phyloP scores from a whole-genome alignment of 2,888 invertebrate genomes.

The Spatulosminthurus flaviceps region DNA sequence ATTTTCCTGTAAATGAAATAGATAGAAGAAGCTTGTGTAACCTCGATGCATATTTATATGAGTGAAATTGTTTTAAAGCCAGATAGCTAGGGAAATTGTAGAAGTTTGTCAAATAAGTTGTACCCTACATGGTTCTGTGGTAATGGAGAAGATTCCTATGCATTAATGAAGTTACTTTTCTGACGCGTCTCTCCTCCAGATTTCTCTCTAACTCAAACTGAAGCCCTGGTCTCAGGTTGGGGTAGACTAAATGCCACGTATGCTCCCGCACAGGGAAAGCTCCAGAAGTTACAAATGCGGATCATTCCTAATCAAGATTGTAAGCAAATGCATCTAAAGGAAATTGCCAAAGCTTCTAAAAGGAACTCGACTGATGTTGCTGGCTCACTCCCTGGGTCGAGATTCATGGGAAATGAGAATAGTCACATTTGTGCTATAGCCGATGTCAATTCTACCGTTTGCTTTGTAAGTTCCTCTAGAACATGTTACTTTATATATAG shows the following conservation, averaged over 20 bases:
- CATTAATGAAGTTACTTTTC: too few relatives aligned
- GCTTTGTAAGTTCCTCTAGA: conserved; percentile 52
- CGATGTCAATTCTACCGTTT: conserved; percentile 54
- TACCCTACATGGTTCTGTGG: too few relatives aligned
- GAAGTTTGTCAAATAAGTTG: too few relatives aligned
- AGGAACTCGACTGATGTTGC: conserved; percentile 50
- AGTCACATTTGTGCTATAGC: conserved; percentile 59
- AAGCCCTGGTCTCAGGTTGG: conserved; percentile 50
- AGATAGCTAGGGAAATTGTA: too few relatives aligned
- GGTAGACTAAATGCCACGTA: conserved; percentile 55
- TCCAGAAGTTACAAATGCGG: conserved; percentile 59
- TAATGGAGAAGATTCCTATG: too few relatives aligned
- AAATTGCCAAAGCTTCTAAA: conserved; percentile 42
- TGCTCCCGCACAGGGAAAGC: conserved; percentile 35
- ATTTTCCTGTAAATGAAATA: too few relatives aligned
- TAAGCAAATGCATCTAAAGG: conserved; percentile 49
- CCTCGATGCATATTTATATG: too few relatives aligned
- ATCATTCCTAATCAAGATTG: conserved; percentile 56
- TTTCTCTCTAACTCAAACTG: neutral
- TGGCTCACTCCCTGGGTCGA: conserved; percentile 15
- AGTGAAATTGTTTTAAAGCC: too few relatives aligned
- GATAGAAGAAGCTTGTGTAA: too few relatives aligned
- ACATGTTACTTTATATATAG: neutral
- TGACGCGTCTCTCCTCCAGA: neutral
- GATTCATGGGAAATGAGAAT: conserved; percentile 53